Percentiles rank a stretch among this genome's conserved stretches.
Conservation (phyloP, 2,888 invertebrate genomes). For the Microchrysa polita region DNA sequence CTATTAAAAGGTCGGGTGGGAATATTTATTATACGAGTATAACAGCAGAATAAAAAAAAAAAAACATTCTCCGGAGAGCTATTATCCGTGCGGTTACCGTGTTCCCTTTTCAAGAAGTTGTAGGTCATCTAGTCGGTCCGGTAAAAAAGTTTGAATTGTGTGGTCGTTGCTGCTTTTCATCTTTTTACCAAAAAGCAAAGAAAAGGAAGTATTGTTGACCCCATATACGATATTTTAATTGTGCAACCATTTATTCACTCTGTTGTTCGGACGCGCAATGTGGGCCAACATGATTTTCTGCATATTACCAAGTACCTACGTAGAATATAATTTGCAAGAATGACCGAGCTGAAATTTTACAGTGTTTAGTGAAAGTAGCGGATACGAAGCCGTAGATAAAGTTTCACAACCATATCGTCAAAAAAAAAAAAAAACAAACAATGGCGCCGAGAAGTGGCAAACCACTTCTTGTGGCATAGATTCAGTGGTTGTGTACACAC, state of each 20-base stretch:
- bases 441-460: background rate
- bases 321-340: background rate
- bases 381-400: slow-evolving; percentile 1
- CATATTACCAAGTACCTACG: background rate
- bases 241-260: background rate
- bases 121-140: background rate
- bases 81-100: background rate
- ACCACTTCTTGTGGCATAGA: background rate
- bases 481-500: no score
- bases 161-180: no score
- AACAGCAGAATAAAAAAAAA: no score
- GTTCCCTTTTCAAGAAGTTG: background rate
- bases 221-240: background rate
- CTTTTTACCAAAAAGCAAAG: background rate
- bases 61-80: background rate
- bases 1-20: background rate
- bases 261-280: background rate
- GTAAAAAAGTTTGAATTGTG: no score
- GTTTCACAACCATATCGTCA: background rate
- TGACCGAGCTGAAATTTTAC: background rate
- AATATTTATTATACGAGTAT: no score
- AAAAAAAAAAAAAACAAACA: background rate
- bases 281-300: background rate
- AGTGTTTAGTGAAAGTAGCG: background rate
- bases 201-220: background rate